These are phyloP conservation scores for Prunella himalayana DNA, from an alignment of 2,113 vertebrate species.

Conservation along the genomic window DNA sequence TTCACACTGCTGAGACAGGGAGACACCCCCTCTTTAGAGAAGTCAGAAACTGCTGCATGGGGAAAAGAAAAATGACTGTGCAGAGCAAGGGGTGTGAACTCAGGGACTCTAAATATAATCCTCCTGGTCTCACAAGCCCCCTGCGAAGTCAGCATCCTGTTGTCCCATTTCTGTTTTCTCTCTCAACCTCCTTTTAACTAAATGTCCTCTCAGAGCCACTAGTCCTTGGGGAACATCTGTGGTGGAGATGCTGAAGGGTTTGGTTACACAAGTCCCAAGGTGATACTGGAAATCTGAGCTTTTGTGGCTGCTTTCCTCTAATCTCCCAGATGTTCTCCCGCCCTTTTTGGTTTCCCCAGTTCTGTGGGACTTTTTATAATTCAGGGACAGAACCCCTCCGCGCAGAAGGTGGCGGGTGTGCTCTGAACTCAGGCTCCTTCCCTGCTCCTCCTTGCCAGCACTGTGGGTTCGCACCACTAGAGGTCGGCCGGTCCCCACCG, in stretches of 20 bases:
- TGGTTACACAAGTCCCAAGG: not conserved
- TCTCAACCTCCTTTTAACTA: not conserved
- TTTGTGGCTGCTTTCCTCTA: not conserved
- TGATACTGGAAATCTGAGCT: not conserved
- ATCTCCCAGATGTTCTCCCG: not conserved
- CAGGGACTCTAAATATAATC: not conserved
- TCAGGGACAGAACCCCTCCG: rapidly evolving
- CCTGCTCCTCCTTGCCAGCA: not conserved
- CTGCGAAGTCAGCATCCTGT: not conserved
- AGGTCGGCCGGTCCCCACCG: slow-evolving; percentile 42
- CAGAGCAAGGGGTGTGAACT: not conserved
- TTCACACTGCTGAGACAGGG: not conserved
- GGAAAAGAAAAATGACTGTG: not conserved
- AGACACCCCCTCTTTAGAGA: not conserved
- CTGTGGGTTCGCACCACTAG: slow-evolving; percentile 17
- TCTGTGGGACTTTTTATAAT: not conserved
- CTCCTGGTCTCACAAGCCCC: not conserved
- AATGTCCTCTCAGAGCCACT: not conserved
- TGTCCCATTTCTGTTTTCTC: not conserved
- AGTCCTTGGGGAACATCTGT: not conserved
- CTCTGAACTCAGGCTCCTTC: not conserved
- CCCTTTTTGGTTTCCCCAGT: not conserved
- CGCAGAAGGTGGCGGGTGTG: not conserved
- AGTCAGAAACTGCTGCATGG: not conserved
- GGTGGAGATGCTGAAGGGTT: not conserved